A percentile compares a stretch with the other conserved stretches of the same genome.
Conservation (phyloP, 2,113 vertebrate genomes). For the Epinephelus moara region DNA sequence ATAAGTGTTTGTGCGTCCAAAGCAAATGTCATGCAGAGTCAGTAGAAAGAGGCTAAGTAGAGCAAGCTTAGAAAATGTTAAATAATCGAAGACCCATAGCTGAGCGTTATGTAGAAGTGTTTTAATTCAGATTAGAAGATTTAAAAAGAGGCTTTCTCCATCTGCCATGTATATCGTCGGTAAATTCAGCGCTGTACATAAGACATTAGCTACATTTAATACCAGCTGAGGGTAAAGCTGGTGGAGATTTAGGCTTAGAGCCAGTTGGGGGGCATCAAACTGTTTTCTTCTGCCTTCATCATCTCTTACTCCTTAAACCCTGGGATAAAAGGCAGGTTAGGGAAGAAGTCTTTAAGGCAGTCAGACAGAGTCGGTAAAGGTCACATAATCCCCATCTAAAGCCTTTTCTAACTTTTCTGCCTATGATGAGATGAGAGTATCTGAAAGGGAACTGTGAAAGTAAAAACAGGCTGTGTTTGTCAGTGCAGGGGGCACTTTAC, state of each 20-base stretch:
- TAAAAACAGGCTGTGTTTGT: neutral
- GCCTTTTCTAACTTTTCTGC: conserved; percentile 8
- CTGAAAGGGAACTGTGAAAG: neutral
- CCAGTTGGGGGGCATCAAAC: conserved; percentile 11
- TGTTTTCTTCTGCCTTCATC: conserved; percentile 27
- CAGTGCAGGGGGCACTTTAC: neutral
- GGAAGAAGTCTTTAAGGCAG: neutral
- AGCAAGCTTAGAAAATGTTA: neutral
- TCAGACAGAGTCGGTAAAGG: conserved; percentile 31
- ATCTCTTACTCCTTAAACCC: conserved; percentile 14
- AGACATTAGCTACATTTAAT: conserved; percentile 11
- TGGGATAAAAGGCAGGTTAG: conserved; percentile 7
- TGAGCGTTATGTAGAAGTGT: neutral
- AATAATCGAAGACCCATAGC: neutral
- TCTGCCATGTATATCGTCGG: neutral
- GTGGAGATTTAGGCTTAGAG: conserved; percentile 23
- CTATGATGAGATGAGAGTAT: neutral
- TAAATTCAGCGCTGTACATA: conserved; percentile 4
- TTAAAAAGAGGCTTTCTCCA: neutral
- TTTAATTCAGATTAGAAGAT: neutral
- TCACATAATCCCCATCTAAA: conserved; percentile 38
- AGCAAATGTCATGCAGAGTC: neutral
- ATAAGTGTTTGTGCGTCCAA: neutral
- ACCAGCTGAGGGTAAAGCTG: neutral
- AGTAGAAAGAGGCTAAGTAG: neutral